Evolutionary conservation across 92 coral and sea anemone species (phyloP).

Genomic region (Galaxea fascicularis): DNA sequence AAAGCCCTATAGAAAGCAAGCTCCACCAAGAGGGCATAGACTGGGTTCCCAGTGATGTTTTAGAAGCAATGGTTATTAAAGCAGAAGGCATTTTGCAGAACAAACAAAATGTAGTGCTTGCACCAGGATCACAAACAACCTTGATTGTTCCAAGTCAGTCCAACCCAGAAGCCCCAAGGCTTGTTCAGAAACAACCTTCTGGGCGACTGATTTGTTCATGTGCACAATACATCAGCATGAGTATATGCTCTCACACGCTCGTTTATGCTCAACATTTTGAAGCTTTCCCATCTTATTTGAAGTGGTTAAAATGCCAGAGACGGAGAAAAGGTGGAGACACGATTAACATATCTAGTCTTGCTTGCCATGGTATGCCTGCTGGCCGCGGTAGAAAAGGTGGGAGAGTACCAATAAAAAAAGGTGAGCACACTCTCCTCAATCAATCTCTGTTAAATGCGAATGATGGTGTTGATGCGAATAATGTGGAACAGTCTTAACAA

Average conservation of each 20-base stretch:
- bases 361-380: neutral
- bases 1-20: neutral
- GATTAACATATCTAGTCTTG: neutral
- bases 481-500: too few species aligned
- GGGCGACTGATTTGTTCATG: neutral
- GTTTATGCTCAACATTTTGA: neutral
- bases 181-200: neutral
- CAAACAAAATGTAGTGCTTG: neutral
- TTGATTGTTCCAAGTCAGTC: constrained; percentile 3
- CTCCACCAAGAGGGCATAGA: neutral
- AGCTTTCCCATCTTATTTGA: constrained; percentile 1
- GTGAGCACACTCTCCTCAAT: neutral
- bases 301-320: constrained; percentile 9
- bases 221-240: neutral
- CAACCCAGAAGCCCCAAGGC: neutral
- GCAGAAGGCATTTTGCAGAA: neutral
- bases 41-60: constrained; percentile 5
- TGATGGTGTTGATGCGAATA: too few species aligned
- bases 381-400: neutral
- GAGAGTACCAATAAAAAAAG: neutral
- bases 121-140: neutral
- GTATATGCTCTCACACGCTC: neutral
- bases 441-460: neutral
- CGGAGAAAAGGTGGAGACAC: neutral
- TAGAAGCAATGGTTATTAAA: neutral